These are phyloP conservation scores for Drosophila rellima DNA, from an alignment of 2,888 invertebrate genomes.

Conservation along the genomic window DNA sequence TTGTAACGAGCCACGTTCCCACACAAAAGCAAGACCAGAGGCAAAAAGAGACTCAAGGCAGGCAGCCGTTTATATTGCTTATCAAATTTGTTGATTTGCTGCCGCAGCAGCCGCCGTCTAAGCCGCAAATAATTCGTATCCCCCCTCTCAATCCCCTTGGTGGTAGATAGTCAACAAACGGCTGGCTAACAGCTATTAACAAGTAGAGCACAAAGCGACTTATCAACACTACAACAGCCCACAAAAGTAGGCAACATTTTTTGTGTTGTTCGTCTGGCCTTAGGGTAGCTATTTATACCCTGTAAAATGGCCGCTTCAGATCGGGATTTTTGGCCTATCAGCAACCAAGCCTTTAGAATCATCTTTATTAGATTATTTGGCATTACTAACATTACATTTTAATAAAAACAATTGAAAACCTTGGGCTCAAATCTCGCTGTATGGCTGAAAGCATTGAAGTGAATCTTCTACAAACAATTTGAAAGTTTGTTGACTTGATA, in stretches of 20 bases:
- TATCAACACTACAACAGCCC: constrained; percentile 73
- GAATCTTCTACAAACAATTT: too few relatives aligned
- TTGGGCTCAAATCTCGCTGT: too few relatives aligned
- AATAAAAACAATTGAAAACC: too few relatives aligned
- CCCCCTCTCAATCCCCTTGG: background rate
- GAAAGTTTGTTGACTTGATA: too few relatives aligned
- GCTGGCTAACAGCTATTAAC: constrained; percentile 69
- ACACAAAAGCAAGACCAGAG: constrained; percentile 15
- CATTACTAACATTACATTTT: too few relatives aligned
- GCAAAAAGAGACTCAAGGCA: constrained; percentile 10
- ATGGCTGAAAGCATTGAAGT: too few relatives aligned
- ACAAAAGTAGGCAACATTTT: constrained; percentile 62
- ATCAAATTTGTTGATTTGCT: constrained; percentile 81
- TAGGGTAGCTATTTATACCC: constrained; percentile 37
- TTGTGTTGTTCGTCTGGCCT: constrained; percentile 17
- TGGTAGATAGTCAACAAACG: constrained; percentile 41
- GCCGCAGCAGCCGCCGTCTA: constrained; percentile 66
- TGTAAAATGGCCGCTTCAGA: constrained; percentile 4
- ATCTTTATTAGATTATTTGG: too few relatives aligned
- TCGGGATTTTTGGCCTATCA: too few relatives aligned
- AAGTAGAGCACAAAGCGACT: constrained; percentile 75
- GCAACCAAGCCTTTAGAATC: too few relatives aligned
- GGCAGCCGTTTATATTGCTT: constrained; percentile 73
- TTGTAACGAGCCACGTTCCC: constrained; percentile 56
- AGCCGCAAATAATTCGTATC: constrained; percentile 73